phyloP scores from a whole-genome alignment of 2,888 invertebrate species.

The Glaucopsyche alexis region DNA sequence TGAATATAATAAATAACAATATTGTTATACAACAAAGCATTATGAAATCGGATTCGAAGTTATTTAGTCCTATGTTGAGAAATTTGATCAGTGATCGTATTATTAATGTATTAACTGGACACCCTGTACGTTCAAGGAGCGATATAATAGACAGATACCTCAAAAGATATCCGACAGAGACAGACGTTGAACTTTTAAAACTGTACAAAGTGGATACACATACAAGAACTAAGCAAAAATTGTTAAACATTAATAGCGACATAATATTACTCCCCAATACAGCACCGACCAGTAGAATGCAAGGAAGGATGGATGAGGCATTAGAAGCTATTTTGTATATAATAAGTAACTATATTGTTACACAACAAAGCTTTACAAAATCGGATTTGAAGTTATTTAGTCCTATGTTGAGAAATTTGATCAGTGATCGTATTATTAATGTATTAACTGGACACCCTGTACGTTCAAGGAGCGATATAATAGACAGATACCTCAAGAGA shows the following conservation, averaged over 20 bases:
- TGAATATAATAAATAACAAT: neutral
- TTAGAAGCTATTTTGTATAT: neutral
- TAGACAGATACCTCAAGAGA: constrained; percentile 1
- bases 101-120: constrained; percentile 53
- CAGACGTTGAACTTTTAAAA: constrained; percentile 52
- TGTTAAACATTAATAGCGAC: neutral
- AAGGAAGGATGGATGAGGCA: neutral
- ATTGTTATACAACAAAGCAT: neutral
- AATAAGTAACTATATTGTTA: neutral
- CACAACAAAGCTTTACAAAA: neutral
- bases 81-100: constrained; percentile 45
- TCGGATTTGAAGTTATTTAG: neutral
- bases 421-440: neutral
- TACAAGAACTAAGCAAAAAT: neutral
- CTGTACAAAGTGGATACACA: neutral
- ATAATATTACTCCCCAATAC: neutral
- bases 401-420: neutral
- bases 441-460: neutral
- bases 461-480: neutral
- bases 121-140: constrained; percentile 46
- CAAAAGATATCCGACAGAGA: constrained; percentile 47
- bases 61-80: neutral
- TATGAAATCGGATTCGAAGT: neutral
- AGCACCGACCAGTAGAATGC: neutral
- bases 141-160: constrained; percentile 54